phyloP scores from a whole-genome alignment of 2,113 vertebrate genomes.

The Cheilinus undulatus region DNA sequence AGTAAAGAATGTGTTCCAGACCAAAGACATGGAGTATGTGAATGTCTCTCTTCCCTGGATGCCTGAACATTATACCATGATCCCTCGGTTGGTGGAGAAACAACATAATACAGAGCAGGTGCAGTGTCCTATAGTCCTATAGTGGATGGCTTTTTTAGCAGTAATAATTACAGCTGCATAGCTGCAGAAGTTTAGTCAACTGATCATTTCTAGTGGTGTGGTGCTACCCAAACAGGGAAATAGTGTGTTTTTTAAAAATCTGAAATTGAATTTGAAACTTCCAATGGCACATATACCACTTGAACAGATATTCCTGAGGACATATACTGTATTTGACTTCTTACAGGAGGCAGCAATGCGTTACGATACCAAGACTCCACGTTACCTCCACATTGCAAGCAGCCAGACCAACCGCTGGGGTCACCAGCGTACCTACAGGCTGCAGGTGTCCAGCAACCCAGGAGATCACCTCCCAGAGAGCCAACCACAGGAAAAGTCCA shows the following conservation, averaged over 20 bases:
- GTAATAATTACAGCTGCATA: conserved; percentile 63
- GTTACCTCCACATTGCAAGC: conserved; percentile 91
- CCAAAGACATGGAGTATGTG: conserved; percentile 25
- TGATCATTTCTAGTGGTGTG: not conserved
- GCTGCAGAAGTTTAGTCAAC: not conserved
- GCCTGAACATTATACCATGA: conserved; percentile 6
- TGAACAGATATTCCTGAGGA: not conserved
- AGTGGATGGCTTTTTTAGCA: no score
- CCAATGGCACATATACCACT: no score
- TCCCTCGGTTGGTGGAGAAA: conserved; percentile 8
- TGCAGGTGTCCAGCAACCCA: conserved; percentile 88
- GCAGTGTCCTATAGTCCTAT: no score
- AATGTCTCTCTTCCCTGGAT: conserved; percentile 18
- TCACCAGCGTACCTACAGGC: conserved; percentile 90
- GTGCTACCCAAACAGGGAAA: no score
- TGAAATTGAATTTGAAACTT: no score
- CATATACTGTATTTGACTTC: not conserved
- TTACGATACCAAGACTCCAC: conserved; percentile 82
- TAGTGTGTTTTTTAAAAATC: no score
- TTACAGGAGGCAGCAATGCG: conserved; percentile 86
- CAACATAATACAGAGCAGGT: conserved; percentile 19
- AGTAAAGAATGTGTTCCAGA: conserved; percentile 18
- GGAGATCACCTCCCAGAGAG: conserved; percentile 90
- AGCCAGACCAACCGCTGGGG: conserved; percentile 90
- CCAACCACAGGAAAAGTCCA: conserved; percentile 86